Evolutionary conservation across 2,113 vertebrate genomes (phyloP).

Genomic region (Calidris pygmaea): DNA sequence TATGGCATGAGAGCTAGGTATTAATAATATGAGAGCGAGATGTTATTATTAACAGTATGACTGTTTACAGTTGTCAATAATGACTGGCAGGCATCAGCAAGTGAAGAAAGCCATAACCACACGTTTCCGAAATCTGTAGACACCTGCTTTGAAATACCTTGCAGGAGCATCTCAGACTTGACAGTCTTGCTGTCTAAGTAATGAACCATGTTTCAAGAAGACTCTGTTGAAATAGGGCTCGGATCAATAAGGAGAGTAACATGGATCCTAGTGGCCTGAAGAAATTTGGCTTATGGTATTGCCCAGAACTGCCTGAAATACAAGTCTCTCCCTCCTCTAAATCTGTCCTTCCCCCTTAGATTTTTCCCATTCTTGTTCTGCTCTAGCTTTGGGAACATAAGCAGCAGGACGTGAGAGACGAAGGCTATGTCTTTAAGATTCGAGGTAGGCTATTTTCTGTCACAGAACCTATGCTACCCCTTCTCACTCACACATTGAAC

Average conservation of each 20-base stretch:
- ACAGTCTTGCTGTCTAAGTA: neutral
- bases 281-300: neutral
- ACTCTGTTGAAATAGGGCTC: neutral
- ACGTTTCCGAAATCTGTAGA: neutral
- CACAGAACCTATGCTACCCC: fast-evolving
- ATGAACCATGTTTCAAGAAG: neutral
- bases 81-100: neutral
- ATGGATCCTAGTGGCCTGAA: neutral
- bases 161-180: neutral
- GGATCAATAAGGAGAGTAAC: neutral
- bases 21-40: neutral
- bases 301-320: neutral
- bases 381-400: neutral
- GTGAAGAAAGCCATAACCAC: neutral
- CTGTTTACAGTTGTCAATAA: neutral
- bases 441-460: neutral
- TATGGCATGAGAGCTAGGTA: neutral
- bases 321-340: neutral
- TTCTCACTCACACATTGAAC: neutral
- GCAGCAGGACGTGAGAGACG: neutral
- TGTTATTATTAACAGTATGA: neutral
- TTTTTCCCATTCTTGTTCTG: neutral
- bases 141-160: neutral
- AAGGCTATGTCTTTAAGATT: neutral
- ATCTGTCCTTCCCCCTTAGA: neutral